Percentiles rank a stretch among this genome's conserved stretches.
Evolutionary conservation across 2,113 vertebrate genomes (phyloP).

Genomic region (Ophthalmolycus amberensis): DNA sequence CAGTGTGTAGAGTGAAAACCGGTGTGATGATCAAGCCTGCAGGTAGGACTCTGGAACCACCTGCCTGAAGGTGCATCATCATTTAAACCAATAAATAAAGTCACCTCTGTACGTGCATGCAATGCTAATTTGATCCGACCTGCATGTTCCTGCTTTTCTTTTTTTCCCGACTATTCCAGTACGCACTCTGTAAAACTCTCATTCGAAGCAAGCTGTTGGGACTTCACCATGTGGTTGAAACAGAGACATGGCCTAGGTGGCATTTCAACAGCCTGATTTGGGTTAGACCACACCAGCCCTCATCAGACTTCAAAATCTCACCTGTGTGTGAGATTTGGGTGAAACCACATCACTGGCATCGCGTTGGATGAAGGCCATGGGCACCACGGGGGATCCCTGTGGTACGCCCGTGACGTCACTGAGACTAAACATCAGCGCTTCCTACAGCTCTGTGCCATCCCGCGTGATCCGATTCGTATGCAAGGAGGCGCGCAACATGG

Average conservation of each 20-base stretch:
- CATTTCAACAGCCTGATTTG: background rate
- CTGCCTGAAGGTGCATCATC: background rate
- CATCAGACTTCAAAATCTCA: background rate
- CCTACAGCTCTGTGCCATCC: too few species aligned
- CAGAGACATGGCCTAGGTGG: background rate
- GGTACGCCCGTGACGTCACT: too few species aligned
- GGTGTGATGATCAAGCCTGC: constrained; percentile 5
- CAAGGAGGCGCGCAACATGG: too few species aligned
- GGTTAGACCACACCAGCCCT: background rate
- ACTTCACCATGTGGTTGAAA: background rate
- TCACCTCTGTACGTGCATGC: background rate
- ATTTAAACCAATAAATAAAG: constrained; percentile 1
- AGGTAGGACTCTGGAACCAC: background rate
- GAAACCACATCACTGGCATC: background rate
- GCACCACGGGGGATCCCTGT: too few species aligned
- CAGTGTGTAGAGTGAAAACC: constrained; percentile 5
- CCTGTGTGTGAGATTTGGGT: background rate
- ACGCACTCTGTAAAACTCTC: background rate
- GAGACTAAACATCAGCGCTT: too few species aligned
- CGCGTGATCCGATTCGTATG: too few species aligned
- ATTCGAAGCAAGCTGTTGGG: background rate
- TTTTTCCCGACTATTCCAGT: background rate
- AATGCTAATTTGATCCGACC: background rate
- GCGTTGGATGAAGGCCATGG: too few species aligned
- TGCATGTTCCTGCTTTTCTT: too few species aligned